Percentiles rank a stretch among this genome's conserved stretches.
Evolutionary conservation across 1,140 invertebrate species (phyloP).

Genomic region (Maniola jurtina): DNA sequence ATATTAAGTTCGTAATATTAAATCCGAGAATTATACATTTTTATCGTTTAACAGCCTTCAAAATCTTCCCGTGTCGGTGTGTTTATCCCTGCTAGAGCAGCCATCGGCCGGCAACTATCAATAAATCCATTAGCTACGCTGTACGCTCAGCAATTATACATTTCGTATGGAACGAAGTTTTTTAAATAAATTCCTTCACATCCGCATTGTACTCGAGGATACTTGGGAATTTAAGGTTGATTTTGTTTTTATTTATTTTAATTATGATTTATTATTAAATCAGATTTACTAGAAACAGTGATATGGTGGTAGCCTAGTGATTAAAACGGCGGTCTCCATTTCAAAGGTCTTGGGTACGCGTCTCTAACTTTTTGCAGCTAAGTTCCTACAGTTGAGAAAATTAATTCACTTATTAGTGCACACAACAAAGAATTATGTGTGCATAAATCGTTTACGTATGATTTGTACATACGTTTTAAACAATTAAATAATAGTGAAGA

Average conservation of each 20-base stretch:
- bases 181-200: constrained; percentile 19
- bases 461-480: too few relatives aligned
- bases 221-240: neutral
- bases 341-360: too few relatives aligned
- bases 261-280: too few relatives aligned
- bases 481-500: too few relatives aligned
- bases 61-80: constrained; percentile 34
- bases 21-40: constrained; percentile 7
- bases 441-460: too few relatives aligned
- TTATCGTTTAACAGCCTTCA: constrained; percentile 26
- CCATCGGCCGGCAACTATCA: constrained; percentile 24
- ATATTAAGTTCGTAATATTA: neutral
- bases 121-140: constrained; percentile 32
- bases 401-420: too few relatives aligned
- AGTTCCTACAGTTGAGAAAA: too few relatives aligned
- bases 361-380: too few relatives aligned
- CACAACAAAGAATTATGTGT: too few relatives aligned
- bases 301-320: too few relatives aligned
- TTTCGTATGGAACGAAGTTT: constrained; percentile 27
- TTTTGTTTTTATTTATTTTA: neutral
- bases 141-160: constrained; percentile 31
- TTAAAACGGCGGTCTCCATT: too few relatives aligned
- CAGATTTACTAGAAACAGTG: too few relatives aligned
- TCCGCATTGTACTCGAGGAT: constrained; percentile 16
- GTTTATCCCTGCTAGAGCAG: constrained; percentile 30